These are phyloP conservation scores for Petrolisthes manimaculis DNA, from an alignment of 2,888 invertebrate species.

Conservation along the genomic window DNA sequence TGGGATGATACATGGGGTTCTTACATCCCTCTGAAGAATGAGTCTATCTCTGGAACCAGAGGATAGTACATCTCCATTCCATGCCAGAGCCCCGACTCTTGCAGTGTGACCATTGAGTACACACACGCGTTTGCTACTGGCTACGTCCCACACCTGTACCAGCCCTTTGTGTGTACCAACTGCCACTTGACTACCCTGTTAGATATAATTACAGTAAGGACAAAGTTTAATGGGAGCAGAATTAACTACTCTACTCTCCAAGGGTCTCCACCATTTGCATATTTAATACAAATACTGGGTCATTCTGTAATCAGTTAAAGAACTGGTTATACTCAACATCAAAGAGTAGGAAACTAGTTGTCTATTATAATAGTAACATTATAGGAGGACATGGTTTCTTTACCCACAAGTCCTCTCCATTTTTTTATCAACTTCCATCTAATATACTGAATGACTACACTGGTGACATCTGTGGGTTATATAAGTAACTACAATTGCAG, in stretches of 20 bases:
- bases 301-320: no score
- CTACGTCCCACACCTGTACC: slow-evolving; percentile 98
- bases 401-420: no score
- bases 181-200: slow-evolving; percentile 89
- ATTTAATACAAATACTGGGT: no score
- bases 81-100: slow-evolving; percentile 91
- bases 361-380: no score
- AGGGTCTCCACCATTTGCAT: neutral
- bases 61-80: slow-evolving; percentile 96
- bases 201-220: slow-evolving; percentile 19
- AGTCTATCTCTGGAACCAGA: slow-evolving; percentile 95
- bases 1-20: slow-evolving; percentile 82
- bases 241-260: neutral
- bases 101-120: slow-evolving; percentile 93
- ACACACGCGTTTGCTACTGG: slow-evolving; percentile 91
- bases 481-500: no score
- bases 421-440: no score
- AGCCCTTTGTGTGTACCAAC: slow-evolving; percentile 98
- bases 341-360: no score
- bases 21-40: slow-evolving; percentile 93
- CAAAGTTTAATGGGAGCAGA: neutral
- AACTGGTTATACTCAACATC: neutral
- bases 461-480: no score
- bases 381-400: no score
- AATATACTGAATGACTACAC: no score